These are phyloP conservation scores for Pyrochroa serraticornis DNA, from an alignment of 2,888 invertebrate genomes.

Conservation along the genomic window DNA sequence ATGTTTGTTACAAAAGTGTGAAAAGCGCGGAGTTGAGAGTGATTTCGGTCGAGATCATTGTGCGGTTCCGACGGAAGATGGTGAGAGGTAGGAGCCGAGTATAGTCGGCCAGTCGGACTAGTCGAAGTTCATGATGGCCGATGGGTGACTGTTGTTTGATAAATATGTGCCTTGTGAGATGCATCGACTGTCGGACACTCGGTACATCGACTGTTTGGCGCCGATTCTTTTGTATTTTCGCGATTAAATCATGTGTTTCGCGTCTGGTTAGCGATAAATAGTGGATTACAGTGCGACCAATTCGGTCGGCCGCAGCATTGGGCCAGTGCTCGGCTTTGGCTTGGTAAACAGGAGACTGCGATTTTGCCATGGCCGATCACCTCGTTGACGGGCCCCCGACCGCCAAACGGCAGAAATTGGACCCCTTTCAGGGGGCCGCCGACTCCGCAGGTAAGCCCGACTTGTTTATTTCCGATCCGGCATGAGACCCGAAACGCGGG, in stretches of 20 bases:
- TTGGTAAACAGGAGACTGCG: conserved; percentile 67
- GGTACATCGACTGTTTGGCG: conserved; percentile 68
- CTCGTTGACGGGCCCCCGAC: conserved; percentile 94
- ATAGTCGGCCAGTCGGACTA: conserved; percentile 68
- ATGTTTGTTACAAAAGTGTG: conserved; percentile 57
- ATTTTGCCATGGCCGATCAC: conserved; percentile 84
- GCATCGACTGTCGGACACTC: conserved; percentile 72
- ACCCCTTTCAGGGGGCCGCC: conserved; percentile 79
- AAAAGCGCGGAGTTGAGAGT: conserved; percentile 68
- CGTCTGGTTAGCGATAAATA: conserved; percentile 57
- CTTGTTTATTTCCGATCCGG: conserved; percentile 14
- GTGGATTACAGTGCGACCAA: conserved; percentile 54
- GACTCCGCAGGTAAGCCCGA: conserved; percentile 75
- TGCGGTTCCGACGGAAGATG: conserved; percentile 76
- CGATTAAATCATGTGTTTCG: conserved; percentile 58
- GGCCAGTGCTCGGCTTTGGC: conserved; percentile 65
- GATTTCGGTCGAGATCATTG: conserved; percentile 74
- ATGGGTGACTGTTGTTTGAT: conserved; percentile 74
- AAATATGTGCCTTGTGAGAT: conserved; percentile 79
- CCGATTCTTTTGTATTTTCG: conserved; percentile 56
- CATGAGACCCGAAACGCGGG: conserved; percentile 47
- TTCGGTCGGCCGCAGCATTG: conserved; percentile 56
- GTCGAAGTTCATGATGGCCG: conserved; percentile 80
- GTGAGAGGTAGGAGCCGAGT: conserved; percentile 68
- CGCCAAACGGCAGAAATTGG: conserved; percentile 90